These are phyloP conservation scores for Glyphotaelius pellucidus DNA, from an alignment of 2,888 invertebrate species.

Conservation along the genomic window DNA sequence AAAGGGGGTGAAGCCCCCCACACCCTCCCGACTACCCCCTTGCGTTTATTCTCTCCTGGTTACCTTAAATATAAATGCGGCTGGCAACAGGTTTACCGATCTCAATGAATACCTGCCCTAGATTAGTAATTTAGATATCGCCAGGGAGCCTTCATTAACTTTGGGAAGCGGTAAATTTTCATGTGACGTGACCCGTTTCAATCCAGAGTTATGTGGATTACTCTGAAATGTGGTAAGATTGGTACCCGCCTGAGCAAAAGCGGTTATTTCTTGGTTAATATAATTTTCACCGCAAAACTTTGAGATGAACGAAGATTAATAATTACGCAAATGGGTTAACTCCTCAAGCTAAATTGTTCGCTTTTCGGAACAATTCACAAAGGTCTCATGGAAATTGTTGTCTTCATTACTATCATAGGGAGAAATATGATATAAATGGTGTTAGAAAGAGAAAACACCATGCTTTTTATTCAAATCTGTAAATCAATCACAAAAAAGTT, in stretches of 20 bases:
- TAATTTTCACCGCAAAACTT: neutral
- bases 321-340: neutral
- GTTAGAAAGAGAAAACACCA: no score
- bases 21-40: neutral
- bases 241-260: neutral
- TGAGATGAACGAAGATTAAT: neutral
- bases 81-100: conserved; percentile 2
- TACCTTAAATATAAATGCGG: neutral
- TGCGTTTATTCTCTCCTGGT: neutral
- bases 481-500: no score
- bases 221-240: neutral
- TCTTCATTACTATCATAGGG: no score
- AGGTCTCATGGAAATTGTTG: no score
- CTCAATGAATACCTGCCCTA: neutral
- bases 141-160: neutral
- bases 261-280: neutral
- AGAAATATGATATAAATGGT: no score
- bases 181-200: neutral
- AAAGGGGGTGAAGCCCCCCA: neutral
- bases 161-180: neutral
- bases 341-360: no score
- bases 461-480: no score
- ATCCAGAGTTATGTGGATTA: neutral
- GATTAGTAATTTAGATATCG: neutral
- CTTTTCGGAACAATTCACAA: no score